Evolutionary conservation across 2,797 vertebrate species (phyloP).

Genomic region (Sebastes matsubarae): DNA sequence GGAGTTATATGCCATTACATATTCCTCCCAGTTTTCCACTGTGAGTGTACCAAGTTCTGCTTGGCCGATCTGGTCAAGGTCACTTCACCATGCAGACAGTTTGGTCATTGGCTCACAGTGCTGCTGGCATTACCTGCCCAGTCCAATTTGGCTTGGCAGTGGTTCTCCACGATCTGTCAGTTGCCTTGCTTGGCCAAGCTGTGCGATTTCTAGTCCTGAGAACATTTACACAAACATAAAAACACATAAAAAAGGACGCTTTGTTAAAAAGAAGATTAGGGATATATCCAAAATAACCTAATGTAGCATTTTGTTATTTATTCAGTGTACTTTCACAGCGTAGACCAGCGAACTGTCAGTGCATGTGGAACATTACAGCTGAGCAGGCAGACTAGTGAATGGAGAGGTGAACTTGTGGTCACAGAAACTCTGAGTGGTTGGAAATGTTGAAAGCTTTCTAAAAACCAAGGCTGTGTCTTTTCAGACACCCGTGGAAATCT

Average conservation of each 20-base stretch:
- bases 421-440: conserved; percentile 5
- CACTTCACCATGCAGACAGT: conserved; percentile 48
- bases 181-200: conserved; percentile 12
- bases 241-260: background rate
- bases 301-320: background rate
- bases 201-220: conserved; percentile 4
- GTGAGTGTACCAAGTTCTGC: conserved; percentile 29
- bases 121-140: conserved; percentile 50
- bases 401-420: conserved; percentile 27
- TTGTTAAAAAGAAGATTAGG: background rate
- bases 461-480: conserved; percentile 1
- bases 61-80: conserved; percentile 63
- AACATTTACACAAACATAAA: conserved; percentile 18
- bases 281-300: background rate
- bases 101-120: conserved; percentile 50
- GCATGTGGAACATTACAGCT: background rate
- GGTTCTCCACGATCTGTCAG: conserved; percentile 24
- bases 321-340: background rate
- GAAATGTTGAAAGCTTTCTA: conserved; percentile 28
- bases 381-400: conserved; percentile 8
- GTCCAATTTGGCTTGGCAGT: conserved; percentile 52
- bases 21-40: conserved; percentile 59
- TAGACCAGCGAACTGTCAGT: background rate
- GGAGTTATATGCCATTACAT: conserved; percentile 33
- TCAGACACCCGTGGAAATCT: background rate